A percentile compares a stretch with the other conserved stretches of the same genome.
phyloP scores from a whole-genome alignment of 2,797 vertebrate species.

The Botia almorhae region DNA sequence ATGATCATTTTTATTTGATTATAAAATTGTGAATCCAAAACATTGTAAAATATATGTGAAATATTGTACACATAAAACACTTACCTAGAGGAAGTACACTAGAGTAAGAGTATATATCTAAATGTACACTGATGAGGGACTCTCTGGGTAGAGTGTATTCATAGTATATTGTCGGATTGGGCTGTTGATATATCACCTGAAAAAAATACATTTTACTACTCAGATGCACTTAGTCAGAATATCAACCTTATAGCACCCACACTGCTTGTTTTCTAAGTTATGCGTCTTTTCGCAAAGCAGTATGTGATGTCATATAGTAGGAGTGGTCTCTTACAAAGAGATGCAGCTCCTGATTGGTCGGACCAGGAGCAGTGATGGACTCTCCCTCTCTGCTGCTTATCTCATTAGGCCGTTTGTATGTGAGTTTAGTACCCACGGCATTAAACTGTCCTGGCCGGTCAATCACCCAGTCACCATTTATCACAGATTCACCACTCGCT shows the following conservation, averaged over 20 bases:
- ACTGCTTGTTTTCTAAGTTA: neutral
- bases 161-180: slow-evolving; percentile 71
- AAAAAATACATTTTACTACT: slow-evolving; percentile 9
- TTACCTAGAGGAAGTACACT: slow-evolving; percentile 65
- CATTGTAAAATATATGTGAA: neutral
- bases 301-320: slow-evolving; percentile 27
- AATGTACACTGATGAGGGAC: slow-evolving; percentile 46
- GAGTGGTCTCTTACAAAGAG: slow-evolving; percentile 50
- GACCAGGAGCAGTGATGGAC: slow-evolving; percentile 75
- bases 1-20: neutral
- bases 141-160: slow-evolving; percentile 72
- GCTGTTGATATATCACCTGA: slow-evolving; percentile 81
- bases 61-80: slow-evolving; percentile 20
- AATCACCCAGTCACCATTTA: slow-evolving; percentile 80
- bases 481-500: slow-evolving; percentile 68
- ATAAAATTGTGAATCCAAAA: neutral
- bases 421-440: slow-evolving; percentile 73
- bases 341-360: slow-evolving; percentile 54
- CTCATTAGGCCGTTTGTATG: slow-evolving; percentile 78
- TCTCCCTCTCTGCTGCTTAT: slow-evolving; percentile 77
- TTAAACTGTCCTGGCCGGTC: slow-evolving; percentile 74
- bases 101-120: slow-evolving; percentile 58
- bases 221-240: neutral
- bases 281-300: neutral
- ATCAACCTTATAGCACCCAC: neutral